phyloP scores from a whole-genome alignment of 2,888 invertebrate genomes.

The Tinea semifulvella region DNA sequence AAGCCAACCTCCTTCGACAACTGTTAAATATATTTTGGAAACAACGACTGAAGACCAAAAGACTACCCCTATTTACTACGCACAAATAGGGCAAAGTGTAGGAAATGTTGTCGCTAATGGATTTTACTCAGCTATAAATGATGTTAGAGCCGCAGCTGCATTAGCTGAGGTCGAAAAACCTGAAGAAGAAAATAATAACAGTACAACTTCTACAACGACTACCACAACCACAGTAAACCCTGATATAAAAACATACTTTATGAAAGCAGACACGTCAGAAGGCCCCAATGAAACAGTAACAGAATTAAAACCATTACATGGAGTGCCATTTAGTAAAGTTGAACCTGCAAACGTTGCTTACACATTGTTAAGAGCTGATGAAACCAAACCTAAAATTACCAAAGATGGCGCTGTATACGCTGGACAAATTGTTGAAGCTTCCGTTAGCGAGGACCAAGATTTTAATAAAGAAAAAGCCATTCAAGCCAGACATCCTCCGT shows the following conservation, averaged over 20 bases:
- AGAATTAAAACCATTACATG: conserved; percentile 39
- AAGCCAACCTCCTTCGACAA: conserved; percentile 38
- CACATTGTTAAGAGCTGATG: conserved; percentile 41
- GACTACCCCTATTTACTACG: conserved; percentile 53
- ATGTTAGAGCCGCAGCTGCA: conserved; percentile 69
- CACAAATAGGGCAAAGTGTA: conserved; percentile 51
- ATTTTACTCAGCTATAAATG: conserved; percentile 69
- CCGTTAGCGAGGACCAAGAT: conserved; percentile 49
- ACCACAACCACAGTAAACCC: conserved; percentile 27
- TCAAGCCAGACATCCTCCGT: conserved; percentile 39
- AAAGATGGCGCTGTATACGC: conserved; percentile 45
- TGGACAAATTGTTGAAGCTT: conserved; percentile 55
- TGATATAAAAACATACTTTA: conserved; percentile 32
- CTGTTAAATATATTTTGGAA: conserved; percentile 39
- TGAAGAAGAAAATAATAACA: conserved; percentile 31
- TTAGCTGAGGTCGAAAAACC: conserved; percentile 67
- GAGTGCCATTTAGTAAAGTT: conserved; percentile 44
- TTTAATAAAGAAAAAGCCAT: conserved; percentile 45
- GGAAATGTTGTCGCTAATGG: conserved; percentile 45
- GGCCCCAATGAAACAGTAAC: conserved; percentile 32
- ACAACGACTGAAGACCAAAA: conserved; percentile 28
- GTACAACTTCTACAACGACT: conserved; percentile 23
- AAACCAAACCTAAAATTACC: conserved; percentile 36
- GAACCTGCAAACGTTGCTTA: conserved; percentile 50
- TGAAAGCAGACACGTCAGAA: conserved; percentile 32